These are phyloP conservation scores for Notothenia rossii DNA, from an alignment of 2,113 vertebrate species.

Conservation along the genomic window DNA sequence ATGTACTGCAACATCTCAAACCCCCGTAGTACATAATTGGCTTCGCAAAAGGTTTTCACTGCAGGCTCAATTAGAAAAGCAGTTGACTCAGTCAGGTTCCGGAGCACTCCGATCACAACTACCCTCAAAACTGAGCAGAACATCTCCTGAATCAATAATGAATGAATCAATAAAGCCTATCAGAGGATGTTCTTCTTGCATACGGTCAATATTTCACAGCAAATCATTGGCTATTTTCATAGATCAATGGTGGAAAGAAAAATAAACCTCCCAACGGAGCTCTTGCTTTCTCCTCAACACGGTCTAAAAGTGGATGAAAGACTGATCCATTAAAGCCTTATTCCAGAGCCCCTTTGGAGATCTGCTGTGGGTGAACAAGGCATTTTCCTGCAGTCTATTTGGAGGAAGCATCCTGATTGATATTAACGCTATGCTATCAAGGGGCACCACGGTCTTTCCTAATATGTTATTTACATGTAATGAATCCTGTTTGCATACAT, in stretches of 20 bases:
- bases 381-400: not conserved
- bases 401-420: too few relatives aligned
- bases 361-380: not conserved
- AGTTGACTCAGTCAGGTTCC: slow-evolving; percentile 1
- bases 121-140: not conserved
- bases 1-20: not conserved
- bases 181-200: not conserved
- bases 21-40: not conserved
- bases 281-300: not conserved
- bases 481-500: slow-evolving; percentile 6
- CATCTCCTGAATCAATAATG: not conserved
- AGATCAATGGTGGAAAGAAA: not conserved
- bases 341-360: not conserved
- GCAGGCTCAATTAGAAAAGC: not conserved
- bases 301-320: not conserved
- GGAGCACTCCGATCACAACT: not conserved
- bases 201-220: slow-evolving; percentile 9
- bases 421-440: not conserved
- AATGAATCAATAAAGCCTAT: not conserved
- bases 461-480: not conserved
- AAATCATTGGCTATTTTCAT: not conserved
- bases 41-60: not conserved
- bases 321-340: not conserved
- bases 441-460: not conserved
- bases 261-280: not conserved